Evolutionary conservation across 2,797 vertebrate genomes (phyloP).

Genomic region (Bufotes viridis): DNA sequence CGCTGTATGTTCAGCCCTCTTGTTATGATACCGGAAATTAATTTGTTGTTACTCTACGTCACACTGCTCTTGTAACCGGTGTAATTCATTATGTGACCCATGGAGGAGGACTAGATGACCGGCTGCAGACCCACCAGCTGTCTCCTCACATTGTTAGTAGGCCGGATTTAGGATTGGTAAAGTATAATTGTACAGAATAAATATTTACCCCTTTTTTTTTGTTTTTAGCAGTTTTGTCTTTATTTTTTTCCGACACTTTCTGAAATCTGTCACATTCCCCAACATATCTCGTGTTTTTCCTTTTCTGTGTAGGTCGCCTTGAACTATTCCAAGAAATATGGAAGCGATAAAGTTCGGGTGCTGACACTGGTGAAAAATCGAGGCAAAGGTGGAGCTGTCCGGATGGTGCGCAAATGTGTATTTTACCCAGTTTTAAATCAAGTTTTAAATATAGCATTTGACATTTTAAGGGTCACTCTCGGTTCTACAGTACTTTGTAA

Average conservation of each 20-base stretch:
- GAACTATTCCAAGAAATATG: slow-evolving; percentile 84
- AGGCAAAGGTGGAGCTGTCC: slow-evolving; percentile 95
- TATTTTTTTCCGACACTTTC: neutral
- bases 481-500: too few relatives aligned
- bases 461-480: neutral
- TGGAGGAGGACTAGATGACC: neutral
- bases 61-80: neutral
- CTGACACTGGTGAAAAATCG: slow-evolving; percentile 87
- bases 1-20: too few relatives aligned
- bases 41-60: neutral
- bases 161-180: neutral
- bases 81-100: neutral
- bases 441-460: neutral
- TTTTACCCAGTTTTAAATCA: neutral
- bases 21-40: neutral
- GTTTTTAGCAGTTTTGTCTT: neutral
- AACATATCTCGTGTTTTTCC: neutral
- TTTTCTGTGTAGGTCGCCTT: slow-evolving; percentile 82
- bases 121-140: neutral
- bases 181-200: neutral
- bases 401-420: slow-evolving; percentile 77
- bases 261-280: neutral
- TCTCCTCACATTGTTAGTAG: neutral
- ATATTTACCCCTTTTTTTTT: neutral
- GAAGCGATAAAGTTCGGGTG: slow-evolving; percentile 90